Evolutionary conservation across 2,113 vertebrate species (phyloP).

Genomic region (Artemisiospiza belli): DNA sequence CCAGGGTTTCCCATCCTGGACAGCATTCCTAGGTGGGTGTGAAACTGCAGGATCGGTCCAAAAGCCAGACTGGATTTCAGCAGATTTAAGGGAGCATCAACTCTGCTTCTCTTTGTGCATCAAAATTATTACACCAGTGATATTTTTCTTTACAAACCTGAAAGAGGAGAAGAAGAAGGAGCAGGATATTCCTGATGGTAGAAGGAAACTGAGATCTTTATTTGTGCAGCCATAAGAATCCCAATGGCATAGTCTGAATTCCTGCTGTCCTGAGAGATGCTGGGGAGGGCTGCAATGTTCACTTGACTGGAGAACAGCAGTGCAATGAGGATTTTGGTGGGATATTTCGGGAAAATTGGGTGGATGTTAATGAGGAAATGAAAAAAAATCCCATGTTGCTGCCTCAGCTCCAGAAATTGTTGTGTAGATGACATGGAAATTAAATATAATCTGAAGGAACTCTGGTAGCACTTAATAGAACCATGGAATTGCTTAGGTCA

Average conservation of each 20-base stretch:
- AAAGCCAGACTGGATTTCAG: not conserved
- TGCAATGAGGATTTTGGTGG: not conserved
- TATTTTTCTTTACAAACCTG: not conserved
- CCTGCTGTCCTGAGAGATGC: not conserved
- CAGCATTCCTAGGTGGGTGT: not conserved
- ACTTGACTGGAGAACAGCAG: not conserved
- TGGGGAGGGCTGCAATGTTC: not conserved
- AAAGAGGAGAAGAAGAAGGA: not conserved
- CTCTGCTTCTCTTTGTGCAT: not conserved
- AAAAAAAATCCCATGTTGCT: rapidly evolving
- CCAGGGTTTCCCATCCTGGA: not conserved
- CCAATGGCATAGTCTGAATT: not conserved
- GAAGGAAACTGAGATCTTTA: not conserved
- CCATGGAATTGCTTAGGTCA: rapidly evolving
- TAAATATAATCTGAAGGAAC: not conserved
- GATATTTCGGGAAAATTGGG: not conserved
- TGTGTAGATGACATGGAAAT: not conserved
- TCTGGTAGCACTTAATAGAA: not conserved
- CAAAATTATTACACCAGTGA: rapidly evolving
- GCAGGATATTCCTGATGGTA: not conserved
- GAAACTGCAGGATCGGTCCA: not conserved
- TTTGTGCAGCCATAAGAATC: not conserved
- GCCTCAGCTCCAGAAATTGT: not conserved
- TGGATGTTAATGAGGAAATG: not conserved
- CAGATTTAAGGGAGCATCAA: not conserved